Evolutionary conservation across 2,113 vertebrate species (phyloP), one percentile per base, ranked within the genome.

Genomic region (Vidua macroura): DNA sequence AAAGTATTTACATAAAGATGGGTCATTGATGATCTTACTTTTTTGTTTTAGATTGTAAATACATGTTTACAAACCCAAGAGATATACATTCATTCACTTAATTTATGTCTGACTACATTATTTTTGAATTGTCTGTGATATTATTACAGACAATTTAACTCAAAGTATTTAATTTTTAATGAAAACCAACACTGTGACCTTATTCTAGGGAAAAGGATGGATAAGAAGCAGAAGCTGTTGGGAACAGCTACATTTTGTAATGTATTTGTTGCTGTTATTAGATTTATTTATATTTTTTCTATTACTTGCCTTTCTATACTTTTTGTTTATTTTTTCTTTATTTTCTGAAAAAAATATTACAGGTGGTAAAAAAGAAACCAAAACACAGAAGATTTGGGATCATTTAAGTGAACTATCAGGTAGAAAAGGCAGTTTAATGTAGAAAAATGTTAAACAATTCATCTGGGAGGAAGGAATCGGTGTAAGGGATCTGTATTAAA

Each of bases 11-110:
- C 69, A 82, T 93, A 82, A 77, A 90, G 60, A 86, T 89, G 83
- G 56, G 76, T 94, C 90, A 76, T 93, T 90, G n/a, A 75, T 92
- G 84, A 92, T 92, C 88, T 55, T 96, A 53, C 18, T 74, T 55
- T 88, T 62, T 96, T 95, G 97, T 97, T 97, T 93, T 81, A 74
- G 59, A 62, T 84, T 96, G 55, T 51, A 97, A 96, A 95, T 89
- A 64, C 55, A 55, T 87, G 62, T 67, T 87, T 92, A 92, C 81
- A 96, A 97, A 96, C 52, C 43, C 87, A 88, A 79, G 89, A 96
- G 64, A 80, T 75, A 94, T 27, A 75, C n/a, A 92, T 89, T 87
- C 77, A 92, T 91, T 93, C 76, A 75, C 81, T 88, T 76, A 94
- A 88, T 97, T 97, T 96, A 92, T 96, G 80, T 43, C 55, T 95